Evolutionary conservation across 2,888 invertebrate species (phyloP).

Genomic region (Mythimna impura): DNA sequence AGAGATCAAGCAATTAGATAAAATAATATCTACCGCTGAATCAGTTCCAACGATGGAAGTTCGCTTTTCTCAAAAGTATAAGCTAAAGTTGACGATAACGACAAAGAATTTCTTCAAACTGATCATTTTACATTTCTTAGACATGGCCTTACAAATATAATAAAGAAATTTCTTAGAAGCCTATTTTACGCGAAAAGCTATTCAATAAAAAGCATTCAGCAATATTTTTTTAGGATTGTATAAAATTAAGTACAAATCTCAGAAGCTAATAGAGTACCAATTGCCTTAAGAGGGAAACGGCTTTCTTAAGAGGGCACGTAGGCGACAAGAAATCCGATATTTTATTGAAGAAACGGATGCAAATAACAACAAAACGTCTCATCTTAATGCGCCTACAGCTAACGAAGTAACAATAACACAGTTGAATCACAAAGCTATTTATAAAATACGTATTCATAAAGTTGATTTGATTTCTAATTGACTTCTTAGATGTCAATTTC

Average conservation of each 20-base stretch:
- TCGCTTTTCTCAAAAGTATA: slow-evolving; percentile 52
- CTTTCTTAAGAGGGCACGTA: slow-evolving; percentile 46
- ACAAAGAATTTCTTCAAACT: slow-evolving; percentile 62
- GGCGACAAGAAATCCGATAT: slow-evolving; percentile 49
- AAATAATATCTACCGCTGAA: slow-evolving; percentile 15
- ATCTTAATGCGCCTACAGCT: slow-evolving; percentile 23
- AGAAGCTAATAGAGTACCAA: slow-evolving; percentile 30
- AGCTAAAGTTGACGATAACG: slow-evolving; percentile 64
- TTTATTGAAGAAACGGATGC: slow-evolving; percentile 41
- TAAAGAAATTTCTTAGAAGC: not conserved
- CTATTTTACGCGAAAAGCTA: slow-evolving; percentile 6
- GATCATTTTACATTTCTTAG: not conserved
- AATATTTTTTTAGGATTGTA: slow-evolving; percentile 13
- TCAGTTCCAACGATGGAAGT: slow-evolving; percentile 31
- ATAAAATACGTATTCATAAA: slow-evolving; percentile 11
- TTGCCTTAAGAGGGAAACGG: slow-evolving; percentile 18
- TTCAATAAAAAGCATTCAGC: slow-evolving; percentile 11
- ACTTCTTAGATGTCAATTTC: slow-evolving; percentile 19
- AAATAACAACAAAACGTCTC: slow-evolving; percentile 31
- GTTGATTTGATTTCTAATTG: slow-evolving; percentile 40
- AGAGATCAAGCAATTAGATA: slow-evolving; percentile 17
- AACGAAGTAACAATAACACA: slow-evolving; percentile 1
- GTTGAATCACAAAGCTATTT: slow-evolving; percentile 24
- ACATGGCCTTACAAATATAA: not conserved
- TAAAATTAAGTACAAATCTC: slow-evolving; percentile 36